phyloP scores from a whole-genome alignment of 2,113 vertebrate species.

The Gopherus evgoodei region DNA sequence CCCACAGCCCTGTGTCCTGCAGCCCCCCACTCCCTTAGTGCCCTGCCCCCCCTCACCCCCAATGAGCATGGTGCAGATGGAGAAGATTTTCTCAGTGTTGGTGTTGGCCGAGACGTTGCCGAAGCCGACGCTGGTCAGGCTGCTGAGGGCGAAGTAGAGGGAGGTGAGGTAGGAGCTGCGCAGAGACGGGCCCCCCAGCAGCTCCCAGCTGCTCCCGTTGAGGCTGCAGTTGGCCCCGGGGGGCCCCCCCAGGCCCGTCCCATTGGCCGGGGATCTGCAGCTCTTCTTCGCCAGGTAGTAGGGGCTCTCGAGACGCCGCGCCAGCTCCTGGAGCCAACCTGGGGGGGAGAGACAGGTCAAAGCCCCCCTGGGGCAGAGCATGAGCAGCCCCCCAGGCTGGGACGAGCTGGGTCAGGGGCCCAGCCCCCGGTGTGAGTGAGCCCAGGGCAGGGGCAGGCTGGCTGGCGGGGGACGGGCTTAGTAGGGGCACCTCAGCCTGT shows the following conservation, averaged over 20 bases:
- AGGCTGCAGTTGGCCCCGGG: conserved; percentile 58
- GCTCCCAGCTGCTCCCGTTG: conserved; percentile 63
- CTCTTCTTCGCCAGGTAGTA: conserved; percentile 71
- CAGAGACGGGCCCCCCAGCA: conserved; percentile 73
- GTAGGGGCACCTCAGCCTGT: no score
- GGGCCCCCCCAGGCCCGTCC: conserved; percentile 7
- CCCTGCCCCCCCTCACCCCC: conserved; percentile 66
- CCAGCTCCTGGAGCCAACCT: conserved; percentile 81
- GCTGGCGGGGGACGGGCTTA: no score
- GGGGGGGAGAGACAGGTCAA: neutral
- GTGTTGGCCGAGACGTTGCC: conserved; percentile 81
- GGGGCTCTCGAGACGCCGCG: conserved; percentile 74
- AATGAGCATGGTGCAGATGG: conserved; percentile 80
- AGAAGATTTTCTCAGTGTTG: conserved; percentile 79
- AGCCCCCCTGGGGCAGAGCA: neutral
- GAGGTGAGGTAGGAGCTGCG: conserved; percentile 79
- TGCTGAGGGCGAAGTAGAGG: conserved; percentile 80
- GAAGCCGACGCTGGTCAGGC: conserved; percentile 79
- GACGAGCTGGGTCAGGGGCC: neutral
- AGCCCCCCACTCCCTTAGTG: no score
- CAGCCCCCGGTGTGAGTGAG: no score
- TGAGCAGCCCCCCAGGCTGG: neutral
- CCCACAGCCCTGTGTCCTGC: neutral
- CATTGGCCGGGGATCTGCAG: conserved; percentile 36
- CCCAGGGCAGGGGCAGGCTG: neutral